Base-by-base conservation (phyloP, 2,888 invertebrate genomes). In the Zootermopsis nevadensis region DNA sequence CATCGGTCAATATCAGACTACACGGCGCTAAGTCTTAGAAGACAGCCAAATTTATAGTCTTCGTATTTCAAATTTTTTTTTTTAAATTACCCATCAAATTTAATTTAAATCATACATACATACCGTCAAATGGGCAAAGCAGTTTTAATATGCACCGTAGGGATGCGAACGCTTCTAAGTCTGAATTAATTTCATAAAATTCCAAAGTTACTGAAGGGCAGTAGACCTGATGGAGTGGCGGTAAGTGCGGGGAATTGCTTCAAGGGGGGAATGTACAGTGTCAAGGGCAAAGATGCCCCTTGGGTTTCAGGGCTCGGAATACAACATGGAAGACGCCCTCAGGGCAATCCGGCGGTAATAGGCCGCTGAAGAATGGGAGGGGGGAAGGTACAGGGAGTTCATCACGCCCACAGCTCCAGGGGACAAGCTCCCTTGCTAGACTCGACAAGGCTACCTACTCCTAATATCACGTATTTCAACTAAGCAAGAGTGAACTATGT, bases 401-500 rank as follows among this genome's bases (percentile, higher is more conserved):
- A 38, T 38, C 42, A 38, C 74, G 74, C 74, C 74, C 74, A 74
- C 74, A 74, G 74, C 74, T 74, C 38, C 22, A 24, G 74, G 74
- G 74, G 74, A 74, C 74, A 74, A 35, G 74, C 74, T 31, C 42
- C 22, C 74, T 27, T n/a, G 3, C 72, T 22, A 31, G n/a, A 22
- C 74, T 38, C n/a, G 74, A 74, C 74, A 74, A 74, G 66, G 67
- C 80, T 42, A 80, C 66, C 80, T 67, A 60, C 66, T 67, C n/a
- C 67, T 67, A n/a, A 10, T 31, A 55, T 27, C 24, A 27, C 22
- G 67, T 67, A 79, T 60, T 31, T n/a, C 19, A 53, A 79, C 24
- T n/a, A 31, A 53, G 79, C 30, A 33, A 35, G 31, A 77, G 80
- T 55, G 80, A 86, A 85, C 77, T 82, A 86, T 85, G 85, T 86